Conservation (phyloP, 1,140 invertebrate genomes). For the Physella acuta region DNA sequence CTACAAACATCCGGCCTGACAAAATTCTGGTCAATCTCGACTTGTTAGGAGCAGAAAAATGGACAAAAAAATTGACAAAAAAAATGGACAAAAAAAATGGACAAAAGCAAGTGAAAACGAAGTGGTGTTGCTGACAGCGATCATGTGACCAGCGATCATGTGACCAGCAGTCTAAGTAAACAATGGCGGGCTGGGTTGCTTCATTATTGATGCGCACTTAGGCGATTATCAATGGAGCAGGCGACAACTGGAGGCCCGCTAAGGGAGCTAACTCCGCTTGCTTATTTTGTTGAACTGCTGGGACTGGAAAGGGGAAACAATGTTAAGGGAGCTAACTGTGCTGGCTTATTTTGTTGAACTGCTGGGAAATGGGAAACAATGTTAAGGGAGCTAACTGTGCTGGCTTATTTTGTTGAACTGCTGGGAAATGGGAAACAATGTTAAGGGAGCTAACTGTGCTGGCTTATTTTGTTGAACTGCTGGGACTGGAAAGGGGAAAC, state of each 20-base stretch:
- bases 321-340: background rate
- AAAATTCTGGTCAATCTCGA: too few species aligned
- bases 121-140: too few species aligned
- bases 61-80: too few species aligned
- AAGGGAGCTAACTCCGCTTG: background rate
- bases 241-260: background rate
- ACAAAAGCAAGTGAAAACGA: too few species aligned
- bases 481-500: slow-evolving; percentile 18
- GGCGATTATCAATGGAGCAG: background rate
- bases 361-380: slow-evolving; percentile 4
- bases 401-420: background rate
- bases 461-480: background rate
- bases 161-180: background rate
- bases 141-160: too few species aligned
- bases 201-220: slow-evolving; percentile 22
- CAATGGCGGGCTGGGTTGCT: background rate
- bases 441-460: background rate
- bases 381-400: background rate
- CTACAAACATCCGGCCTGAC: too few species aligned
- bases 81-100: too few species aligned
- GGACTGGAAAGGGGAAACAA: slow-evolving; percentile 19
- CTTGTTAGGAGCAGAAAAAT: too few species aligned
- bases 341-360: slow-evolving; percentile 3
- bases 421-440: slow-evolving; percentile 8
- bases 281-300: background rate